Evolutionary conservation across 2,797 vertebrate species (phyloP).

Genomic region (Dendrocincla tyrannina): DNA sequence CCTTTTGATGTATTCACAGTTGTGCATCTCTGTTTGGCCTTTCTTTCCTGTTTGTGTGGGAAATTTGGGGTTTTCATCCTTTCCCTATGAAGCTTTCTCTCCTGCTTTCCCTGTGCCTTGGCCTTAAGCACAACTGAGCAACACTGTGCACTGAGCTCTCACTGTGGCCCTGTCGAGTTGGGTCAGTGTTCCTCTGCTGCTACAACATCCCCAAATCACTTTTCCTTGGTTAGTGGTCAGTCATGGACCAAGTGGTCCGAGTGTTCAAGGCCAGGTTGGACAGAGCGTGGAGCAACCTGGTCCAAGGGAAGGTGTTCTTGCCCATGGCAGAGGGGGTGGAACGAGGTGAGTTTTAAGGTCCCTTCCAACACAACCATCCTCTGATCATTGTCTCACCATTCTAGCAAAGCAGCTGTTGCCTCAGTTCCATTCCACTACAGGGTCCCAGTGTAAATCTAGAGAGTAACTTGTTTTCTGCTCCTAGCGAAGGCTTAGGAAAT

Average conservation of each 20-base stretch:
- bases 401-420: neutral
- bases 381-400: neutral
- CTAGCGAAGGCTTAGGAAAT: neutral
- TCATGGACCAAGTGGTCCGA: neutral
- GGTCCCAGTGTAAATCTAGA: neutral
- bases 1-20: neutral
- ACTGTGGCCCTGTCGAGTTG: rapidly evolving
- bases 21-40: neutral
- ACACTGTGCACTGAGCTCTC: neutral
- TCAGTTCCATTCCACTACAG: neutral
- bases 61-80: neutral
- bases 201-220: neutral
- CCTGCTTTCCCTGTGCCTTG: neutral
- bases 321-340: neutral
- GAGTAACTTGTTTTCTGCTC: neutral
- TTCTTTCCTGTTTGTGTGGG: neutral
- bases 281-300: neutral
- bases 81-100: neutral
- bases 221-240: neutral
- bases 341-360: neutral
- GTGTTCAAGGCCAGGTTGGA: neutral
- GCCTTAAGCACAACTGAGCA: neutral
- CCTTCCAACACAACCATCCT: neutral
- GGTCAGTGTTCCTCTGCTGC: neutral
- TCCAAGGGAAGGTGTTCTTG: neutral